phyloP scores from a whole-genome alignment of 2,888 invertebrate genomes.

The Parapristionchus giblindavisi region DNA sequence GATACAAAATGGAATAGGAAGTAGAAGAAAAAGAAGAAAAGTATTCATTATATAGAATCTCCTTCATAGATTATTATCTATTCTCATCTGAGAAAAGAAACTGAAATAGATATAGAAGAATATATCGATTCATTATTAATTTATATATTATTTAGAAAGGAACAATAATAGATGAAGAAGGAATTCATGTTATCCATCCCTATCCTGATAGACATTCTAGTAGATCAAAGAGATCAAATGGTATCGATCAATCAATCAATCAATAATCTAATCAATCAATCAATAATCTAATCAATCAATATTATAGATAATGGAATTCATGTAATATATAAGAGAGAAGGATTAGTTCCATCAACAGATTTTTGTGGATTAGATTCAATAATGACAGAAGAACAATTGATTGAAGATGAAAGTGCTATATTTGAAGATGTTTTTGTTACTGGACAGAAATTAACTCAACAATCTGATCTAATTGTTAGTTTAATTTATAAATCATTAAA shows the following conservation, averaged over 20 bases:
- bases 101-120: too few relatives aligned
- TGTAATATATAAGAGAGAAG: constrained; percentile 65
- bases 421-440: constrained; percentile 68
- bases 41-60: not conserved
- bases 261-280: too few relatives aligned
- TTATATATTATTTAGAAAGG: constrained; percentile 63
- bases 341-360: constrained; percentile 50
- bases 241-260: constrained; percentile 39
- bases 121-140: too few relatives aligned
- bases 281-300: too few relatives aligned
- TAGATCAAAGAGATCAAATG: constrained; percentile 55
- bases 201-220: constrained; percentile 64
- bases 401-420: constrained; percentile 68
- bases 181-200: constrained; percentile 66
- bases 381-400: constrained; percentile 64
- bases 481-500: not conserved
- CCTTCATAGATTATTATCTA: not conserved
- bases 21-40: not conserved
- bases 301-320: constrained; percentile 57
- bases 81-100: not conserved
- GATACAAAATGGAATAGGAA: too few relatives aligned
- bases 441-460: constrained; percentile 61
- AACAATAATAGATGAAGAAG: constrained; percentile 59
- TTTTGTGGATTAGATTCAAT: constrained; percentile 68
- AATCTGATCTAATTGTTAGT: constrained; percentile 59